Evolutionary conservation across 2,888 invertebrate species (phyloP), one percentile per base, ranked within the genome.

Genomic region (Drosophila multiciliata): DNA sequence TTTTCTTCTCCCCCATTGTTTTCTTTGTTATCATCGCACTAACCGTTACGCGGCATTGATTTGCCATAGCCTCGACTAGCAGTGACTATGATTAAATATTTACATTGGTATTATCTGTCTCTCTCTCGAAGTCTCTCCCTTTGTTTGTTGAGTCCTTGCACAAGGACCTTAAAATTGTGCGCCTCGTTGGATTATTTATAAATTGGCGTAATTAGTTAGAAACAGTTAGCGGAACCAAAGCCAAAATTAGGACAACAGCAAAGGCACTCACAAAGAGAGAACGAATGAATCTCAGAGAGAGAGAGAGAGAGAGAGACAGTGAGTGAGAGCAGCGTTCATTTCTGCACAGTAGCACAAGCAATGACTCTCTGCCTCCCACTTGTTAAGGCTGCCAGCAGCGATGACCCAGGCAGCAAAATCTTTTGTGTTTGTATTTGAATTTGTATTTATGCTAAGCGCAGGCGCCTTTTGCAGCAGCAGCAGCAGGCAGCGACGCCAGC

Each of bases 161-260:
- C 75, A 86, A 83, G 83, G 84, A 68, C 80, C 82, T 82, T 82
- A 74, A 70, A 82, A 83, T 82, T 71, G 87, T 78, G 78, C 81
- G 74, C 63, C 54, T 85, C 81, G 81, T 83, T 83, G 84, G 87
- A 83, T 84, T 84, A 83, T 87, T 87, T 82, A 84, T 84, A 84
- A 84, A 84, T 87, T 78, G 82, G 69, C 75, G 82, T 87, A 84
- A 87, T 84, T 84, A 87, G 84, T 87, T 87, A 76, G 76, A 15
- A 45, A 66, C 71, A 74, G 70, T 69, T 67, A 75, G 68, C 66
- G 57, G 59, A 76, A 29, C 38, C 48, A 48, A 40, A 40, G 60
- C 61, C 55, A 75, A 87, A 84, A 82, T 79, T 76, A 73, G 84
- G 83, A 81, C 87, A 82, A 55, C 63, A 70, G 57, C 33, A 61